phyloP scores from a whole-genome alignment of 2,797 vertebrate species.

The Melanotaenia boesemani region DNA sequence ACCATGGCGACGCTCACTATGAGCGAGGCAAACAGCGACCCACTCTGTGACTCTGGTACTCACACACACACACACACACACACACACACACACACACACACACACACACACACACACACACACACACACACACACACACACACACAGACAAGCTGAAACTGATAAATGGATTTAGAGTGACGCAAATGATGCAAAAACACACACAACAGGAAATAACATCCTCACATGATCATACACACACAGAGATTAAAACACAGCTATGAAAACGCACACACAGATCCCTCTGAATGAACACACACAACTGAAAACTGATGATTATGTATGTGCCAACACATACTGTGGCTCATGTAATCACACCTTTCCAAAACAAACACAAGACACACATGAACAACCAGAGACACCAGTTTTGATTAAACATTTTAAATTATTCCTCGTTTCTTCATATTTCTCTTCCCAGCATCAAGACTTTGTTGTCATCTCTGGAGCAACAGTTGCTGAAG shows the following conservation, averaged over 20 bases:
- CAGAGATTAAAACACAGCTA: background rate
- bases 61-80: slow-evolving; percentile 31
- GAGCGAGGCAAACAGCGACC: slow-evolving; percentile 80
- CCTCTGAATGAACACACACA: slow-evolving; percentile 3
- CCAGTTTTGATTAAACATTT: too few relatives aligned
- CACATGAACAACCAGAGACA: too few relatives aligned
- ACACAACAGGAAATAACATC: background rate
- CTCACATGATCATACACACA: too few relatives aligned
- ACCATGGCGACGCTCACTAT: slow-evolving; percentile 78
- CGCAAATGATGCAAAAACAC: slow-evolving; percentile 1
- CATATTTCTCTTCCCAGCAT: too few relatives aligned
- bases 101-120: slow-evolving; percentile 18
- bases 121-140: background rate
- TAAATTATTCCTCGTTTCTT: too few relatives aligned
- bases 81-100: background rate
- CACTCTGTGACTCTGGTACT: slow-evolving; percentile 76
- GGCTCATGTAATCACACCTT: too few relatives aligned
- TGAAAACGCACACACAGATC: background rate
- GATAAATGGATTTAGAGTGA: slow-evolving; percentile 10
- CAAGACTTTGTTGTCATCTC: too few relatives aligned
- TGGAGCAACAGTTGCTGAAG: too few relatives aligned
- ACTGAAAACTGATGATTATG: slow-evolving; percentile 13
- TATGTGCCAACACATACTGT: background rate
- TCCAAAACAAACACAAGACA: too few relatives aligned
- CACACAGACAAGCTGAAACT: background rate